phyloP scores from a whole-genome alignment of 2,113 vertebrate genomes.

The Progne subis region DNA sequence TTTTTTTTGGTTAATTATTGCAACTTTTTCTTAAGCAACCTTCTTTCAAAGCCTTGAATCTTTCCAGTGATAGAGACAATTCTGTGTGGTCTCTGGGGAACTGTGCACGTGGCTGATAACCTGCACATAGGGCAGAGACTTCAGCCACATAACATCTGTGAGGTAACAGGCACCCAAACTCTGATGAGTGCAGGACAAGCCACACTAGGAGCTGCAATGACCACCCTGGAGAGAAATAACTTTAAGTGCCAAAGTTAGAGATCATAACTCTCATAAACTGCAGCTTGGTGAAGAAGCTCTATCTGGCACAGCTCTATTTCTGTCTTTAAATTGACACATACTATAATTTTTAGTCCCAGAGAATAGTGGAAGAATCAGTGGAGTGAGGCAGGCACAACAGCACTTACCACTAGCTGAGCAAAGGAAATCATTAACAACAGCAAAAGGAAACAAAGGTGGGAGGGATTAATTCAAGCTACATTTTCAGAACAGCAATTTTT shows the following conservation, averaged over 20 bases:
- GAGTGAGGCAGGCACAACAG: background rate
- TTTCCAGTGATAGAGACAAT: background rate
- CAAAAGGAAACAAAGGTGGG: constrained; percentile 9
- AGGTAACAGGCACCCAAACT: background rate
- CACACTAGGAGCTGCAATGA: background rate
- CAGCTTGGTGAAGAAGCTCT: background rate
- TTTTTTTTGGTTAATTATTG: background rate
- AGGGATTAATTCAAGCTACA: background rate
- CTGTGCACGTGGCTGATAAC: background rate
- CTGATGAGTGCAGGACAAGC: background rate
- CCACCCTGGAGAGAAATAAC: background rate
- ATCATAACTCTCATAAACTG: background rate
- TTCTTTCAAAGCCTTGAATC: background rate
- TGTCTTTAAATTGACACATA: background rate
- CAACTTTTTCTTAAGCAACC: background rate
- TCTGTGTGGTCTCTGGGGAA: background rate
- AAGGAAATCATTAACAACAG: constrained; percentile 34
- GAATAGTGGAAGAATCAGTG: background rate
- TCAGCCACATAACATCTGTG: background rate
- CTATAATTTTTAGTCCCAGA: background rate
- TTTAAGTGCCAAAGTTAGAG: background rate
- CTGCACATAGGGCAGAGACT: background rate
- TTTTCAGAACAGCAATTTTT: background rate
- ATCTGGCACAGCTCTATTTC: background rate
- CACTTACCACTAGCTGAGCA: background rate